Conservation (phyloP, 2,797 vertebrate genomes). For the Centroberyx gerrardi region DNA sequence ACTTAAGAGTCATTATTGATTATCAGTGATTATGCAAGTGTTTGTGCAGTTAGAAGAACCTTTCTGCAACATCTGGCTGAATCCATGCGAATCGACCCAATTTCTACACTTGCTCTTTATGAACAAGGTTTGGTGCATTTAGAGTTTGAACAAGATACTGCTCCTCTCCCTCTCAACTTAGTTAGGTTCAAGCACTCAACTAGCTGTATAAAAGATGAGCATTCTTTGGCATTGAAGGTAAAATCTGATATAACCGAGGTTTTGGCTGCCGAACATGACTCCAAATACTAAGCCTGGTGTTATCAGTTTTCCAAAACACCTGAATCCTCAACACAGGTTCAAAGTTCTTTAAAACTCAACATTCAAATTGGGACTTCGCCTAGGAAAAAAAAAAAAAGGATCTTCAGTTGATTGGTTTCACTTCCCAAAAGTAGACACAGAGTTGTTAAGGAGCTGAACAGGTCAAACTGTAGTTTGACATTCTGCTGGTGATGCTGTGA, state of each 20-base stretch:
- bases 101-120: neutral
- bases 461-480: neutral
- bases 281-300: neutral
- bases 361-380: neutral
- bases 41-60: neutral
- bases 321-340: neutral
- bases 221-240: conserved; percentile 69
- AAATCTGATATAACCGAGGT: conserved; percentile 21
- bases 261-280: conserved; percentile 8
- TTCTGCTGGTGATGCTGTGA: neutral
- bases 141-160: conserved; percentile 3
- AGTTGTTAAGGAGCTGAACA: neutral
- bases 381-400: no score
- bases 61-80: neutral
- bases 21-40: conserved; percentile 4
- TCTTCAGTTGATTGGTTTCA: neutral
- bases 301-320: neutral
- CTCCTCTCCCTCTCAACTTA: neutral
- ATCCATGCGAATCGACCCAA: neutral
- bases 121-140: neutral
- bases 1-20: neutral
- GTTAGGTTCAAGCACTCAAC: conserved; percentile 30
- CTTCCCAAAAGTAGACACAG: neutral
- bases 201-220: conserved; percentile 19
- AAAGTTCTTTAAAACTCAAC: neutral